Base-by-base conservation (phyloP, 1,140 invertebrate genomes). In the Macrobrachium rosenbergii region DNA sequence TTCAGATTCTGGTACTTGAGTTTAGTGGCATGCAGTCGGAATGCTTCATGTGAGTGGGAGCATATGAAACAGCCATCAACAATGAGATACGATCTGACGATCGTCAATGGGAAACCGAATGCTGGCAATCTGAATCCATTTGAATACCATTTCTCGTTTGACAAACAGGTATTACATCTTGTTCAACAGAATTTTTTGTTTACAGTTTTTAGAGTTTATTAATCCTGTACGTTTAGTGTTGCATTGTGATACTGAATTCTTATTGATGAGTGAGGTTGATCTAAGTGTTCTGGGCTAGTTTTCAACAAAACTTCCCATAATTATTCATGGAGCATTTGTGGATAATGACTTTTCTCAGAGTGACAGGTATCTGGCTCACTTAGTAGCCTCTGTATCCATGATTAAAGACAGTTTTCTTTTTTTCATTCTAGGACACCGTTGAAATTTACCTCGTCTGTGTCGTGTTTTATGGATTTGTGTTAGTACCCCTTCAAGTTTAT, bases 61-160 rank as follows among this genome's bases (percentile, higher is more conserved):
- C 94, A 90, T 75, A 91, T 62, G 91, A 91, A 90, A 43, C 69
- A 79, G 69, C 78, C 85, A 23, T 12, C 81, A 19, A 43, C 45
- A 23, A 52, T 87, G 64, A 45, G 83, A 11, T 99, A 99, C 92
- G 96, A 99, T 92, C 96, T 99, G 87, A 98, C 97, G 95, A 93
- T 99, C 43, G 98, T 99, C 0, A 99, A 99, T 94, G 97, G 98
- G 67, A 96, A 98, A 92, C 98, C 98, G 0, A 96, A 97, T 90
- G 93, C 95, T 82, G 94, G 94, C 81, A 86, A 90, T 37, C 95
- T 95, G 88, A 98, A 97, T 92, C 96, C 95, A 84, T 94, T 99
- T 90, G 95, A 97, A 87, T 98, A 98, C 93, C 98, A 99, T 92
- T 99, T 99, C 92, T 99, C 98, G 5, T 99, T 98, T 93, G 98